phyloP scores from a whole-genome alignment of 2,113 vertebrate species.

The Triplophysa rosa region DNA sequence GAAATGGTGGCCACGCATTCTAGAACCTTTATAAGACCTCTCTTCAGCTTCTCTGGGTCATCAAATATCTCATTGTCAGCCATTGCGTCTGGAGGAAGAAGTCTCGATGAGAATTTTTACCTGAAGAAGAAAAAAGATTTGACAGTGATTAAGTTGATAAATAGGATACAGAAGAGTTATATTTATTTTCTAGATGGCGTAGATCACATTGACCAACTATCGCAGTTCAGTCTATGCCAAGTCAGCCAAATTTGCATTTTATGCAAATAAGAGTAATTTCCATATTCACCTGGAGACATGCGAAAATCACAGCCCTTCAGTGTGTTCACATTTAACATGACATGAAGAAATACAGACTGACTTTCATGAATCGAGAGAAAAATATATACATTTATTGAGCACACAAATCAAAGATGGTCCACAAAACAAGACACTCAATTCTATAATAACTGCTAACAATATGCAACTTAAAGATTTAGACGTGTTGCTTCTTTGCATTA shows the following conservation, averaged over 20 bases:
- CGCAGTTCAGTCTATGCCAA: not conserved
- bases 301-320: not conserved
- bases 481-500: slow-evolving; percentile 19
- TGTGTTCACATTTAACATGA: slow-evolving; percentile 1
- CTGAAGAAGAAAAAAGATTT: slow-evolving; percentile 5
- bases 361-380: not conserved
- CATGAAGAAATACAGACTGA: slow-evolving; percentile 5
- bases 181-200: not conserved
- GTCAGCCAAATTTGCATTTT: slow-evolving; percentile 2
- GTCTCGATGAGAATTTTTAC: not conserved
- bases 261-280: slow-evolving; percentile 30
- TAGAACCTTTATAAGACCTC: slow-evolving; percentile 72
- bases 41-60: slow-evolving; percentile 75
- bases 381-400: slow-evolving; percentile 44
- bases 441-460: not conserved
- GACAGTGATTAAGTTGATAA: too few relatives aligned
- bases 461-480: slow-evolving; percentile 7
- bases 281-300: slow-evolving; percentile 1
- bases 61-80: slow-evolving; percentile 67
- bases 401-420: slow-evolving; percentile 19
- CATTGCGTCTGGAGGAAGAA: slow-evolving; percentile 52
- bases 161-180: not conserved
- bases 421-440: slow-evolving; percentile 26
- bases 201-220: not conserved
- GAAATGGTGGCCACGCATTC: slow-evolving; percentile 75